Evolutionary conservation across 2,888 invertebrate genomes (phyloP), one percentile per base, ranked within the genome.

Genomic region (Pristionchus maxplancki): DNA sequence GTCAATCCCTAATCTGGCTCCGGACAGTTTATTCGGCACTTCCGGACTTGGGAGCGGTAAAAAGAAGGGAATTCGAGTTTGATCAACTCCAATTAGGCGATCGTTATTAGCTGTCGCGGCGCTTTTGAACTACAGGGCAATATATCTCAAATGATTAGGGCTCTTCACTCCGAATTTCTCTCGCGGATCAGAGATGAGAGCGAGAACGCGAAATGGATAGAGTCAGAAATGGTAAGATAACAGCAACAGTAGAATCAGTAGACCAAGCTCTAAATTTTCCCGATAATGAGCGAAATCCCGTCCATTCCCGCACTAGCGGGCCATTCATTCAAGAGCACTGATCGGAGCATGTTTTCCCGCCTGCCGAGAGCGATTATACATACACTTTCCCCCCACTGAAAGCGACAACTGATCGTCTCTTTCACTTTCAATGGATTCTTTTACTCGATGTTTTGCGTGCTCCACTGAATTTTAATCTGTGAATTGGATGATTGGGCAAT

Each of bases 1-100:
- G 78, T 78, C 78, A 78, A 78, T 78, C 78, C 78, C 44, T 78
- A 78, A 78, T 78, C 78, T 44, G 44, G 44, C 78, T 11, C 24
- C 40, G 44, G 24, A 28, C 78, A 11, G 78, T 44, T 40, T 28
- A 78, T 78, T 78, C 78, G n/a, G 34, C 20, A 71, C 37, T 71
- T 71, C 71, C 71, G 40, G 71, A 37, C 37, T 71, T 17, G 2
- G 34, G 64, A 40, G 34, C 2, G 31, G 71, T 40, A 37, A 37
- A 71, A 71, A 71, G 34, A 24, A 15, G 20, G 71, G 24, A 71
- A 34, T 24, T 71, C 71, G 71, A 71, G 71, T 71, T 71, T 71
- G 71, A 37, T 71, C 71, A 71, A 20, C 6, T 40, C 24, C 20
- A 40, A 40, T 71, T 37, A 40, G 71, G 3, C 0, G 58, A n/a